Evolutionary conservation across 2,797 vertebrate genomes (phyloP), one percentile per base, ranked within the genome.

Genomic region (Microtus californicus): DNA sequence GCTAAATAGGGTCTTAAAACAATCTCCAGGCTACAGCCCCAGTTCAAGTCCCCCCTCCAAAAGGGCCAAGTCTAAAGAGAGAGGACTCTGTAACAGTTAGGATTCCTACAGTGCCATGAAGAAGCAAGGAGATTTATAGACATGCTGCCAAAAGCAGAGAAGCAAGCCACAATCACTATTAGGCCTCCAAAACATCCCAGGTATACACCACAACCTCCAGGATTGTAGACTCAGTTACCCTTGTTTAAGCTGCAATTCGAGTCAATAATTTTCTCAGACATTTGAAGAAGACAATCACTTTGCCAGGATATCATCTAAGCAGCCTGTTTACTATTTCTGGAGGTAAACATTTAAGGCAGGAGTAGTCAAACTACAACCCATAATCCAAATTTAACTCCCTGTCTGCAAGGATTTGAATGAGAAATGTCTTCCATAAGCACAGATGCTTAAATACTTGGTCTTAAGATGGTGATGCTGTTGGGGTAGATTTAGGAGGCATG

Each of bases 111-210:
- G 25, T 40, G 45, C 19, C 23, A 40, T n/a, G 11, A 23, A 71
- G 78, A 91, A 77, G 73, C 61, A 29, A 2, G 19, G 19, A 56
- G 43, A 69, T 19, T 37, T 25, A 2, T 0, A 23, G 79, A 61
- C 31, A 10, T 1, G 2, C 17, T 27, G 11, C 25, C 37, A 21
- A 76, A 31, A 40, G 40, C 65, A 54, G 0, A 2, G 1, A 40
- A 71, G 14, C 6, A 56, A 37, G 31, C 54, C 2, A 0, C 7
- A 19, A 9, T 51, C 31, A 43, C 48, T 25, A 48, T 6, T 1
- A 29, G 1, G 48, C 65, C 54, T 29, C 67, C 21, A 5, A 13
- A 12, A 71, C 3, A 90, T 1, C 17, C 63, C 27, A 31, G 0
- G 8, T 3, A 31, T 12, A 65, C 4, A 56, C 7, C n/a, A 40